Evolutionary conservation across 2,888 invertebrate species (phyloP).

Genomic region (Chironomus tentans): DNA sequence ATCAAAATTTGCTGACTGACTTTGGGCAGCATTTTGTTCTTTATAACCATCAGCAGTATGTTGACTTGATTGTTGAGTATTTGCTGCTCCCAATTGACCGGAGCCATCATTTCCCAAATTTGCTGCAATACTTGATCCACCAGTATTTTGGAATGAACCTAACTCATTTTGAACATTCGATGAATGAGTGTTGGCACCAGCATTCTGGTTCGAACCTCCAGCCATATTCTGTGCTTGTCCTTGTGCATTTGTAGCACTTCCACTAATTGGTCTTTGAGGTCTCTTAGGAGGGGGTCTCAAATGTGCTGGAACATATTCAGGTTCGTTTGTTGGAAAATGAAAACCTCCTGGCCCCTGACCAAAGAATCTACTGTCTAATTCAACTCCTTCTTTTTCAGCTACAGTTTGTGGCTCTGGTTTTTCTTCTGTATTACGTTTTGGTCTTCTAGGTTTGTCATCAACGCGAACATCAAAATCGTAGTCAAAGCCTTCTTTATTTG

Average conservation of each 20-base stretch:
- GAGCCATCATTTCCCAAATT: constrained; percentile 38
- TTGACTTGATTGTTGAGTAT: constrained; percentile 35
- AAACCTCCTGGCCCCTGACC: constrained; percentile 5
- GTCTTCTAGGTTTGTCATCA: not conserved
- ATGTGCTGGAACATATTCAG: constrained; percentile 15
- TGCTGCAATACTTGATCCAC: constrained; percentile 38
- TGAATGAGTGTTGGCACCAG: constrained; percentile 35
- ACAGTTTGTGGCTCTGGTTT: too few species aligned
- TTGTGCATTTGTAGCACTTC: constrained; percentile 10
- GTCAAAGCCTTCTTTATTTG: too few species aligned
- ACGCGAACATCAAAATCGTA: too few species aligned
- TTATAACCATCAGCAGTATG: constrained; percentile 31
- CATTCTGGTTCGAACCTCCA: constrained; percentile 23
- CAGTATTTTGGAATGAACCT: constrained; percentile 33
- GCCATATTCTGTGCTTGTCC: constrained; percentile 24
- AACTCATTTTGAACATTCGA: constrained; percentile 30
- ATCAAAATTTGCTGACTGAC: constrained; percentile 38
- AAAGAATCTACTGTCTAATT: constrained; percentile 15
- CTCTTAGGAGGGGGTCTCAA: not conserved
- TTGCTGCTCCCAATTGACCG: constrained; percentile 39
- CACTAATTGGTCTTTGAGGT: constrained; percentile 30
- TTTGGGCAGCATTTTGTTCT: constrained; percentile 36
- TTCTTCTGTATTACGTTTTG: too few species aligned
- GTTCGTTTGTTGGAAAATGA: constrained; percentile 29
- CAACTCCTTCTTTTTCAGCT: not conserved